These are phyloP conservation scores for Diaperis boleti DNA, from an alignment of 2,888 invertebrate species.

Conservation along the genomic window DNA sequence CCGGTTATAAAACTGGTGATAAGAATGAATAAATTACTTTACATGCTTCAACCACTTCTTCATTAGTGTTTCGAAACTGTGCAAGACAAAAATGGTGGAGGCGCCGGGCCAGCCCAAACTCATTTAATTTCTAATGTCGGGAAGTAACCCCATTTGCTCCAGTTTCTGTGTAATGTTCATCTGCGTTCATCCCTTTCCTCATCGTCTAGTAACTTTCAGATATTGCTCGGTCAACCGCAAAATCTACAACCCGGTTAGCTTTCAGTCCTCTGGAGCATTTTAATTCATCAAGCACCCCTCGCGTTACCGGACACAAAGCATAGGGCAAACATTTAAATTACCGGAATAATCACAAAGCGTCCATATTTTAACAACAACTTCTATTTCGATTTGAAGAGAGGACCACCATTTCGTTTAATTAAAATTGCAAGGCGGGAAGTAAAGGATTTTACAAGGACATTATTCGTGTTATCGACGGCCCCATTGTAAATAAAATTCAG, in stretches of 20 bases:
- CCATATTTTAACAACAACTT: constrained; percentile 22
- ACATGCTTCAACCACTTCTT: no score
- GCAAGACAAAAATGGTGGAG: neutral
- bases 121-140: neutral
- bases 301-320: constrained; percentile 15
- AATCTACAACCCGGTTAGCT: constrained; percentile 26
- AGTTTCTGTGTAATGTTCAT: neutral
- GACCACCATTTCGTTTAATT: constrained; percentile 8
- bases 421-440: constrained; percentile 20
- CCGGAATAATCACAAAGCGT: constrained; percentile 24
- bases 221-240: constrained; percentile 30
- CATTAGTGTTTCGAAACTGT: no score
- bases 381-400: neutral
- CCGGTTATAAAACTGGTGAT: no score
- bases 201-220: constrained; percentile 19
- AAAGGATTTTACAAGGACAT: neutral
- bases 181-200: neutral
- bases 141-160: neutral
- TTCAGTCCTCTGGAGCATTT: constrained; percentile 16
- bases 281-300: constrained; percentile 1
- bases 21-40: no score
- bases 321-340: constrained; percentile 27
- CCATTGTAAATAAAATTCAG: constrained; percentile 6
- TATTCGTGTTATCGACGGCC: constrained; percentile 10
- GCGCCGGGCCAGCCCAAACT: neutral